A percentile compares a stretch with the other conserved stretches of the same genome.
Evolutionary conservation across 2,113 vertebrate genomes (phyloP).

Genomic region (Loxodonta africana): DNA sequence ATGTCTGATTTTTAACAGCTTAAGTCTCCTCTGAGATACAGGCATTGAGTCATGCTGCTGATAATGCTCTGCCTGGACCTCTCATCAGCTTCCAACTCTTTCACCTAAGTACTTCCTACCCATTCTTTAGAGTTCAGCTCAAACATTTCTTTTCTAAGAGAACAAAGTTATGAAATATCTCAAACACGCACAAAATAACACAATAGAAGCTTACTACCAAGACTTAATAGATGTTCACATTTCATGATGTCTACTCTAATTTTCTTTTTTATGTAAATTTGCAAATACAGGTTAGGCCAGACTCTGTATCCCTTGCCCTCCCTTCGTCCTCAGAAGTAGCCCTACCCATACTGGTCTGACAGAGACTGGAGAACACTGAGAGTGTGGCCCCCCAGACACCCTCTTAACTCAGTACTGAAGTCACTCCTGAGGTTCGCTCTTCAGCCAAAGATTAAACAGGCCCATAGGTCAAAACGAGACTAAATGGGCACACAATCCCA

Average conservation of each 20-base stretch:
- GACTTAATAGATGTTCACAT: background rate
- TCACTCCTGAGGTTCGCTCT: no score
- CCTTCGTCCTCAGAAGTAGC: background rate
- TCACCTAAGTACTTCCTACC: background rate
- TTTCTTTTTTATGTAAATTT: background rate
- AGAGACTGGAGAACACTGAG: no score
- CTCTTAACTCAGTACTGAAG: no score
- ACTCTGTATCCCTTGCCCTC: background rate
- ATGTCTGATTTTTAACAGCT: background rate
- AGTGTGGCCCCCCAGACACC: no score
- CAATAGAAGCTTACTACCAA: background rate
- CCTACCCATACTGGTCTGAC: no score
- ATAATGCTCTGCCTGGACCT: rapidly evolving
- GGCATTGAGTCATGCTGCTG: rapidly evolving
- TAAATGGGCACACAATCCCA: no score
- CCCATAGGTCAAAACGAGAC: no score
- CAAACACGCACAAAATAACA: background rate
- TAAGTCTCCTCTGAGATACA: background rate
- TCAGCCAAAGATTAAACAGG: no score
- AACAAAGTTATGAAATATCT: background rate
- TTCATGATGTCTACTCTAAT: background rate
- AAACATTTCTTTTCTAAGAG: background rate
- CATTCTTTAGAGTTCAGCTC: background rate
- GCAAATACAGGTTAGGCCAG: background rate
- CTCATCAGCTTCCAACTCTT: background rate